Base-by-base conservation (phyloP, 1,140 invertebrate species). In the Drosophila equinoxialis region DNA sequence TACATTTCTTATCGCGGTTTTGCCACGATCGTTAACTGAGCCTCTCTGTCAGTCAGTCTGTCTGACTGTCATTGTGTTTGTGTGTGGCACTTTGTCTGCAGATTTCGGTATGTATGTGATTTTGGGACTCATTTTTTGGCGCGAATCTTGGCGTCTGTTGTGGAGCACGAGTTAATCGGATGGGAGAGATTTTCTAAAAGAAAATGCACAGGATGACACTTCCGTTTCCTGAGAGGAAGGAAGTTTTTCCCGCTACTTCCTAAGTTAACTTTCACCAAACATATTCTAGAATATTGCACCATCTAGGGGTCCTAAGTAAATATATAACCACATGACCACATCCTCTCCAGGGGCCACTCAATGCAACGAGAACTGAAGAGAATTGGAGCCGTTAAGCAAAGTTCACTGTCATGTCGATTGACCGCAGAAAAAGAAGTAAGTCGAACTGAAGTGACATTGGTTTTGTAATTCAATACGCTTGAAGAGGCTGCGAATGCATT, bases 91-190 rank as follows among this genome's bases (percentile, higher is more conserved):
- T 35, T 35, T 35, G 35, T 35, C 35, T 35, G 35, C 35, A 37
- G 35, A 11, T 10, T 37, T 37, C 0, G 68, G 48, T 74, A 45
- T 66, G 65, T 59, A 33, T 71, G 71, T 70, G 35, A 33, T 74
- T 82, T 71, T 73, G 82, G 83, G 83, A 87, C 80, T 77, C 84
- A 89, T 75, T 84, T 87, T 48, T 87, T 87, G 84, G 84, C 84
- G 84, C 84, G 84, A 89, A 87, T 84, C 67, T 87, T 89, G 84
- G 84, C 84, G 84, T 87, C 84, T 42, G 64, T 74, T 76, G 65
- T 65, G 72, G 74, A 68, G 79, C 79, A 89, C 64, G 65, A 71
- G 61, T 69, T 68, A 20, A 45, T 33, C 20, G 30, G 51, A 64
- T 58, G 35, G 30, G 33, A 42, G 62, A 74, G 54, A 67, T 5